phyloP scores from a whole-genome alignment of 2,888 invertebrate genomes.

The Eustalomyia histrio region DNA sequence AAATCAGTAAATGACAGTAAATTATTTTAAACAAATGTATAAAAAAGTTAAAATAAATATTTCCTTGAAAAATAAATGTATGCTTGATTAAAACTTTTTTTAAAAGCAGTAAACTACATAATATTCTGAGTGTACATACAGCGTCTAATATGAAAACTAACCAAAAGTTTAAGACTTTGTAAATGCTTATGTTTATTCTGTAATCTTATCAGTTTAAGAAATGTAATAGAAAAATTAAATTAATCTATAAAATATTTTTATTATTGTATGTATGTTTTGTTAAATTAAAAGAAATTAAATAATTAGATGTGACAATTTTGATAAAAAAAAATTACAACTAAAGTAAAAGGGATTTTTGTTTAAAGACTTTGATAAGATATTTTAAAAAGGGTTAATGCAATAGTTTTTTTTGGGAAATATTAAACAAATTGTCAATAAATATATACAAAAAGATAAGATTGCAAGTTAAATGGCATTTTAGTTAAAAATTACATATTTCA shows the following conservation, averaged over 20 bases:
- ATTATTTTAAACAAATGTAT: too few species aligned
- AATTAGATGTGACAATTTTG: constrained; percentile 38
- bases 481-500: not conserved
- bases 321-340: constrained; percentile 20
- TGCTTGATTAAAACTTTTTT: too few species aligned
- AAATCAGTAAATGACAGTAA: too few species aligned
- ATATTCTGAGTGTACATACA: too few species aligned
- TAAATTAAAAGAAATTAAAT: constrained; percentile 22
- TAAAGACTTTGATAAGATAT: constrained; percentile 29
- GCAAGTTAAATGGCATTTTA: not conserved
- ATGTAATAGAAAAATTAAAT: constrained; percentile 31
- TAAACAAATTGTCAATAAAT: not conserved
- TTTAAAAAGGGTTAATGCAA: constrained; percentile 11
- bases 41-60: too few species aligned
- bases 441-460: constrained; percentile 1
- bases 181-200: constrained; percentile 21
- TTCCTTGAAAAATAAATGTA: too few species aligned
- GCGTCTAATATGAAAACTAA: too few species aligned
- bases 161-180: constrained; percentile 1
- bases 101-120: too few species aligned
- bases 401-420: not conserved
- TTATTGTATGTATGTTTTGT: constrained; percentile 15
- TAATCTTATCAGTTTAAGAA: constrained; percentile 55
- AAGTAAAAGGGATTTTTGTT: not conserved
- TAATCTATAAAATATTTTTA: constrained; percentile 43